phyloP scores from a whole-genome alignment of 2,888 invertebrate species.

The Cancer borealis region DNA sequence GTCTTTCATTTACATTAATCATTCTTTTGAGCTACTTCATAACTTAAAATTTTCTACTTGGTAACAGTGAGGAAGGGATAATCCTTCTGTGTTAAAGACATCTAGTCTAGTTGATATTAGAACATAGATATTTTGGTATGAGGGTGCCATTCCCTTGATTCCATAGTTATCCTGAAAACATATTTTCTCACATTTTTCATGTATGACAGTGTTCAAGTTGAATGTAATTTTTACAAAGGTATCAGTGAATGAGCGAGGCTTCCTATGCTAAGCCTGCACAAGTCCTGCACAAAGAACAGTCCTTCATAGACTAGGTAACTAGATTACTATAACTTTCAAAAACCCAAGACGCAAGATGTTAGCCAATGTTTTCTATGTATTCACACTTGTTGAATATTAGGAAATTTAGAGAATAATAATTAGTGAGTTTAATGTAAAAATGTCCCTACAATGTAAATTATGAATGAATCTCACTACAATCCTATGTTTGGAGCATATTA shows the following conservation, averaged over 20 bases:
- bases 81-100: constrained; percentile 69
- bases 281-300: constrained; percentile 57
- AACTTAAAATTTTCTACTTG: constrained; percentile 70
- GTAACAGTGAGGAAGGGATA: constrained; percentile 50
- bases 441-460: constrained; percentile 12
- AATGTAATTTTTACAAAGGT: constrained; percentile 56
- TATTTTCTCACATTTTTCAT: constrained; percentile 65
- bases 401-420: constrained; percentile 1
- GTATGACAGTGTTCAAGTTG: constrained; percentile 50
- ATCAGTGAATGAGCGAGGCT: constrained; percentile 59
- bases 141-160: constrained; percentile 73
- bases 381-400: constrained; percentile 27
- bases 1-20: constrained; percentile 72
- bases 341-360: constrained; percentile 35
- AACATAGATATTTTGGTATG: constrained; percentile 73
- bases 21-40: constrained; percentile 69
- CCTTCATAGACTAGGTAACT: constrained; percentile 39
- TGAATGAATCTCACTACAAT: constrained; percentile 18
- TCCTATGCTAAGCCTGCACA: constrained; percentile 15
- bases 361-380: constrained; percentile 1
- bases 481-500: background rate
- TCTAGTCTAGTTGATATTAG: constrained; percentile 73
- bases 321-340: background rate
- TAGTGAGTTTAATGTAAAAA: constrained; percentile 24
- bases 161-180: constrained; percentile 72